Conservation (phyloP, 2,888 invertebrate genomes). For the Coremacera marginata region DNA sequence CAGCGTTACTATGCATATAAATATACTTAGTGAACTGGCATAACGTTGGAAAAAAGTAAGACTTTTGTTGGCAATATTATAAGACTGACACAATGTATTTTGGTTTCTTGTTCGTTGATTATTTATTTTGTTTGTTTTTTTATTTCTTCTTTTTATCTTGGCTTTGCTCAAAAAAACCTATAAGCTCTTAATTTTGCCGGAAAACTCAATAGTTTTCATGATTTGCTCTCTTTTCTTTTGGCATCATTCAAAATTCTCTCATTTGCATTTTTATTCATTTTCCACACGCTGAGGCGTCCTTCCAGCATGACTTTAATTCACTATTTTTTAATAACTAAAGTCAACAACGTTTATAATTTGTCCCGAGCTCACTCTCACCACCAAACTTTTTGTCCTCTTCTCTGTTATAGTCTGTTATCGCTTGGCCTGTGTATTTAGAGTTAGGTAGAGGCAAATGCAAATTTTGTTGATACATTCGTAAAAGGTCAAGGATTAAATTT, state of each 20-base stretch:
- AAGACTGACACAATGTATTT: constrained; percentile 12
- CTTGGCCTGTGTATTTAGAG: not conserved
- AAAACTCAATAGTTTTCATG: constrained; percentile 5
- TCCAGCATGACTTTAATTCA: constrained; percentile 1
- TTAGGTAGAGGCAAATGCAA: constrained; percentile 2
- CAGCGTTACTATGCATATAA: too few relatives aligned
- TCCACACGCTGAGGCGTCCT: not conserved
- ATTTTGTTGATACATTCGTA: not conserved
- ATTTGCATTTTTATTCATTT: constrained; percentile 25
- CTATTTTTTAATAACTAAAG: constrained; percentile 28
- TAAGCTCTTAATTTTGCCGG: not conserved
- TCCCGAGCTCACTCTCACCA: not conserved
- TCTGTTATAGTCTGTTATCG: not conserved
- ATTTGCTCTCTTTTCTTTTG: not conserved
- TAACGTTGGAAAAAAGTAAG: too few relatives aligned
- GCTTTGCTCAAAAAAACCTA: not conserved
- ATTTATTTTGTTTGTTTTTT: not conserved
- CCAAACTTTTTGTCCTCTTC: too few relatives aligned
- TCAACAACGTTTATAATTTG: constrained; percentile 11
- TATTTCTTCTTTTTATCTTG: not conserved
- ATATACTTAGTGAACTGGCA: too few relatives aligned
- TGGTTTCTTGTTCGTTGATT: not conserved
- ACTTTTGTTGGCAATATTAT: not conserved
- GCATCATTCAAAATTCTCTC: not conserved
- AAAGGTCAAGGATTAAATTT: constrained; percentile 33